These are phyloP conservation scores for Catocala sponsa DNA, from an alignment of 2,888 invertebrate species.

Conservation along the genomic window DNA sequence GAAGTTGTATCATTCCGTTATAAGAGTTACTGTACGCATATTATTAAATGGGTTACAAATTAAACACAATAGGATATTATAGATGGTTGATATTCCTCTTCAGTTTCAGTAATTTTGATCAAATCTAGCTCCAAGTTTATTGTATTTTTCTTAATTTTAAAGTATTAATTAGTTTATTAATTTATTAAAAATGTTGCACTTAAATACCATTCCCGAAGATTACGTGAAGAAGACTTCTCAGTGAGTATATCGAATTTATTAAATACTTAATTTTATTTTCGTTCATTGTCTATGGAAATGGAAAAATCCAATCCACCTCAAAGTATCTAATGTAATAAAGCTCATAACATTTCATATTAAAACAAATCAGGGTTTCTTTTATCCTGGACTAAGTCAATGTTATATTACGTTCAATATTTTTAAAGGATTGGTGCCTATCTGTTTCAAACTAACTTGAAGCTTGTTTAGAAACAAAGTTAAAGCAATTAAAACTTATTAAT, in stretches of 20 bases:
- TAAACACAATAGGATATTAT: conserved; percentile 79
- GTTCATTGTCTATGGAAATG: too few species aligned
- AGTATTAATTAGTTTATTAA: conserved; percentile 62
- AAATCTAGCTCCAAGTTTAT: conserved; percentile 60
- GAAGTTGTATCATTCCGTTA: conserved; percentile 40
- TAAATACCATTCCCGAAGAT: conserved; percentile 76
- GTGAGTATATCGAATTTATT: conserved; percentile 65
- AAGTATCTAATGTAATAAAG: too few species aligned
- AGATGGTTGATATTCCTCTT: conserved; percentile 86
- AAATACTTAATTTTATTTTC: background rate
- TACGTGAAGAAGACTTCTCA: conserved; percentile 76
- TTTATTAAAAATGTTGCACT: conserved; percentile 76
- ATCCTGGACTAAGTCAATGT: too few species aligned
- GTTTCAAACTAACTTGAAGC: too few species aligned
- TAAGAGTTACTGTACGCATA: conserved; percentile 44
- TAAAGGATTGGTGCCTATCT: too few species aligned
- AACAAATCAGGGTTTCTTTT: too few species aligned
- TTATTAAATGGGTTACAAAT: conserved; percentile 85
- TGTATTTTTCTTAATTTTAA: conserved; percentile 33
- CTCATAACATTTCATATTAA: too few species aligned
- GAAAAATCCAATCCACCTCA: too few species aligned
- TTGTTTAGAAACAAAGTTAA: too few species aligned
- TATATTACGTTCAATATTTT: too few species aligned
- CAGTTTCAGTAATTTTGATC: conserved; percentile 85
- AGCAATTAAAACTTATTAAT: too few species aligned